These are phyloP conservation scores for Chelmon rostratus DNA, from an alignment of 2,797 vertebrate genomes.

Conservation along the genomic window DNA sequence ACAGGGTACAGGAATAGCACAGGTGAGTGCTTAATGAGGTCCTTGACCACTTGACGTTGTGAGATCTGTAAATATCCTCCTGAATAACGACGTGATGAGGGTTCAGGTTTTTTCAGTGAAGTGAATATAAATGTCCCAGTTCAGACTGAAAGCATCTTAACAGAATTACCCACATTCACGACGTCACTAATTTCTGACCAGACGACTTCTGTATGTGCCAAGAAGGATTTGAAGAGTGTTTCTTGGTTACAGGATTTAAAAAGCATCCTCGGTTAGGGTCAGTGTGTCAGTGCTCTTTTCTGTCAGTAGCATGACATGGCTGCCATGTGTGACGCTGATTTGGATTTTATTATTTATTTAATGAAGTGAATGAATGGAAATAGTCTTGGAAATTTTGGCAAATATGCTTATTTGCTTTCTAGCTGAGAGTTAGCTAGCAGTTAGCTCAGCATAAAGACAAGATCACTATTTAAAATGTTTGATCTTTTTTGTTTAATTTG, in stretches of 20 bases:
- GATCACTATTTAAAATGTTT: neutral
- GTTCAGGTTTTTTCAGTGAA: neutral
- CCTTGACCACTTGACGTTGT: neutral
- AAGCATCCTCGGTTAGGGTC: conserved; percentile 8
- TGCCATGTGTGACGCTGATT: conserved; percentile 3
- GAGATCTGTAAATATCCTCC: neutral
- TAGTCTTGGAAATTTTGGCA: neutral
- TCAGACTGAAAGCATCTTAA: conserved; percentile 4
- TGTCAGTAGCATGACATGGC: neutral
- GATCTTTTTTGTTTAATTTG: neutral
- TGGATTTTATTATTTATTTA: neutral
- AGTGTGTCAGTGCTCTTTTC: conserved; percentile 3
- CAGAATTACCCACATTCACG: conserved; percentile 23
- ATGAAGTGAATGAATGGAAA: neutral
- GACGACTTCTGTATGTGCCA: conserved; percentile 26
- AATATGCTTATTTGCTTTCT: neutral
- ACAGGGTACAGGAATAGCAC: conserved; percentile 86
- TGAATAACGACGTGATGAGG: neutral
- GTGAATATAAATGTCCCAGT: neutral
- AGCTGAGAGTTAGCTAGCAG: neutral
- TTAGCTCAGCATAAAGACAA: conserved; percentile 11
- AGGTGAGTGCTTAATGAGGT: conserved; percentile 83
- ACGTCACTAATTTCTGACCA: conserved; percentile 19
- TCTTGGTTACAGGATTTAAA: conserved; percentile 34
- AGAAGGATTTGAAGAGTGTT: conserved; percentile 29